Conservation (phyloP, 2,113 vertebrate species). For the Hylia prasina region DNA sequence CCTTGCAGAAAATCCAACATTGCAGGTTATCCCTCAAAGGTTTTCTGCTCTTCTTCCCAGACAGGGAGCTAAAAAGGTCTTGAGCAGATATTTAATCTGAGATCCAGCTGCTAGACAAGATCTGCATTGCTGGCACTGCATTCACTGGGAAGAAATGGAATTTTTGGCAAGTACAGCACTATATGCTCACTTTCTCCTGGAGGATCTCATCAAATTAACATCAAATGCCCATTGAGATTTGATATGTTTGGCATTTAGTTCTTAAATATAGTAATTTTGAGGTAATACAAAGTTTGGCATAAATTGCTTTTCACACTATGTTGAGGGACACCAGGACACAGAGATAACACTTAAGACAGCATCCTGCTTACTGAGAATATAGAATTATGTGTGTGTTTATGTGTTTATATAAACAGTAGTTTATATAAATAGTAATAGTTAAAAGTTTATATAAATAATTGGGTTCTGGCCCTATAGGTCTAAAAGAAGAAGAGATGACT, state of each 20-base stretch:
- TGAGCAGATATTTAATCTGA: neutral
- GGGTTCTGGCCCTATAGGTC: neutral
- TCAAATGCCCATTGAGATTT: neutral
- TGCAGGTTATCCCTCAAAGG: neutral
- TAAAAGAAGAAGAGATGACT: neutral
- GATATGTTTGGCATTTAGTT: neutral
- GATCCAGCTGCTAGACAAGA: neutral
- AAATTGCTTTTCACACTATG: neutral
- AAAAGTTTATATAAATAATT: neutral
- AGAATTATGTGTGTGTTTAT: neutral
- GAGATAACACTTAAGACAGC: neutral
- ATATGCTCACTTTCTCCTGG: neutral
- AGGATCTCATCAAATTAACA: neutral
- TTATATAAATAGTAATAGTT: neutral
- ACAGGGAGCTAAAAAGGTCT: neutral
- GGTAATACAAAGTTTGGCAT: neutral
- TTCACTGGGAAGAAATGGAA: neutral
- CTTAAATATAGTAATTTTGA: neutral
- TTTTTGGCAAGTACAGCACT: neutral
- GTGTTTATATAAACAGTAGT: neutral
- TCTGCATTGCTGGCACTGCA: neutral
- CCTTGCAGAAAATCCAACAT: neutral
- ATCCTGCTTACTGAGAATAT: neutral
- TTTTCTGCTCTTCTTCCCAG: neutral
- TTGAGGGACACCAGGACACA: neutral